These are phyloP conservation scores for Aporophyla nigra DNA, from an alignment of 2,888 invertebrate genomes.

Conservation along the genomic window DNA sequence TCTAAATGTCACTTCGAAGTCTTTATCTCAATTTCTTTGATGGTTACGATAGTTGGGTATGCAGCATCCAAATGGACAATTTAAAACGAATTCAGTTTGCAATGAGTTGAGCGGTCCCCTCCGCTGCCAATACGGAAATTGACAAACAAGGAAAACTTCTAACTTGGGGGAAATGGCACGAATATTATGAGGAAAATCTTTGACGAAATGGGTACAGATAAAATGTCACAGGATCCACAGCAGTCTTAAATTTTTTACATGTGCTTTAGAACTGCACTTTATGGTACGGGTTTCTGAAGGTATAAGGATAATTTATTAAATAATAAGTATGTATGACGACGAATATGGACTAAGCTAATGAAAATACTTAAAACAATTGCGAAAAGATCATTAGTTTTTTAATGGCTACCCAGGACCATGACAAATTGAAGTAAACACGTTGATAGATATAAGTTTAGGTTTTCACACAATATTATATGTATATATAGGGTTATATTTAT, in stretches of 20 bases:
- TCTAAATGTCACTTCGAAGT: constrained; percentile 15
- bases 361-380: neutral
- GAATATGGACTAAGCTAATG: neutral
- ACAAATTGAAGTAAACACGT: neutral
- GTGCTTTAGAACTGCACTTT: neutral
- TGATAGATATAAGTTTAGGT: neutral
- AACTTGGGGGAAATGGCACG: neutral
- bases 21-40: constrained; percentile 15
- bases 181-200: constrained; percentile 17
- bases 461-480: too few relatives aligned
- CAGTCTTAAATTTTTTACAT: neutral
- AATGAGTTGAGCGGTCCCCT: constrained; percentile 18
- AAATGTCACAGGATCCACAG: neutral
- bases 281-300: too few relatives aligned
- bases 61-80: constrained; percentile 36
- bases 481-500: too few relatives aligned
- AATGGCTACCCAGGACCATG: too few relatives aligned
- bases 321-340: too few relatives aligned
- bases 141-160: constrained; percentile 37
- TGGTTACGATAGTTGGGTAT: constrained; percentile 20
- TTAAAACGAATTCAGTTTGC: constrained; percentile 50
- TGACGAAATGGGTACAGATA: neutral
- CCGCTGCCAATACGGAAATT: constrained; percentile 28
- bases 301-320: too few relatives aligned
- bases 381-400: neutral